phyloP scores from a whole-genome alignment of 2,113 vertebrate species.

The Chaenogobius annularis region DNA sequence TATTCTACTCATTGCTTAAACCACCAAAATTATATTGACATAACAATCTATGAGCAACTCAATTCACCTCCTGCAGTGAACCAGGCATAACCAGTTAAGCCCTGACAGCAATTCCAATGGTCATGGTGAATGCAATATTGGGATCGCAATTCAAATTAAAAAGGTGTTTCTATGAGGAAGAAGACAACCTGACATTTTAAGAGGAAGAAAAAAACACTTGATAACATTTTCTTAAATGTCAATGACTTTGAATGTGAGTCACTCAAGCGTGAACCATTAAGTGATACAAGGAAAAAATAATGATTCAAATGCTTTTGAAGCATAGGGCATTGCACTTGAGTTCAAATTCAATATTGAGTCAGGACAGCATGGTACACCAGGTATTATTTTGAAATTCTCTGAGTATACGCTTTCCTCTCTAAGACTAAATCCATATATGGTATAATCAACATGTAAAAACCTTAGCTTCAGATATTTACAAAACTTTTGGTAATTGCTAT shows the following conservation, averaged over 20 bases:
- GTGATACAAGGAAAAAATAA: background rate
- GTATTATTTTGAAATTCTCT: background rate
- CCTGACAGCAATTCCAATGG: background rate
- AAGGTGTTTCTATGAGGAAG: background rate
- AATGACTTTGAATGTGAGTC: background rate
- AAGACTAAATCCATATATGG: no score
- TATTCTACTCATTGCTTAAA: no score
- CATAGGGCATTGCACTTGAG: background rate
- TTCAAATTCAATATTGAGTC: background rate
- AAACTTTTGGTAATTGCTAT: background rate
- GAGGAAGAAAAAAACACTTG: no score
- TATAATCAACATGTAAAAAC: no score
- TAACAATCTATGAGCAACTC: no score
- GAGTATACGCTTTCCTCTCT: no score
- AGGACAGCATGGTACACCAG: background rate
- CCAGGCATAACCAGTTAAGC: background rate
- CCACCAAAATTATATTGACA: no score
- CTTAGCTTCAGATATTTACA: no score
- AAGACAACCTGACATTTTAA: conserved; percentile 2
- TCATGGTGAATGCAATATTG: background rate
- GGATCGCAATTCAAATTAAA: background rate
- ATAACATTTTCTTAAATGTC: conserved; percentile 8
- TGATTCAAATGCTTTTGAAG: background rate
- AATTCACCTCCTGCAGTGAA: no score
- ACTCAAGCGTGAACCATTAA: background rate